Evolutionary conservation across 1,140 invertebrate species (phyloP).

Genomic region (Ericerus pela): DNA sequence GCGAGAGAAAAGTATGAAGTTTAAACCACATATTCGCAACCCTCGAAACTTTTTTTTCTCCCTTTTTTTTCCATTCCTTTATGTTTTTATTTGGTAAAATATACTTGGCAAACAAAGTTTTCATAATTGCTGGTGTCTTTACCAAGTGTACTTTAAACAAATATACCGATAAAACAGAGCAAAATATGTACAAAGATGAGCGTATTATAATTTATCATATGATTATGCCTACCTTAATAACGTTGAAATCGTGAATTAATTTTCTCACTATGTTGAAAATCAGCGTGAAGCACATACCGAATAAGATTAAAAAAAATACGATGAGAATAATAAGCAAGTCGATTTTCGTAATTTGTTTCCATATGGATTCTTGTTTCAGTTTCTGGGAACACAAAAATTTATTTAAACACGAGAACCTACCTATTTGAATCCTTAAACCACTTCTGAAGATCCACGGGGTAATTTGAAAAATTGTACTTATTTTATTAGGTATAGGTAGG

Average conservation of each 20-base stretch:
- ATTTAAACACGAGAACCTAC: too few relatives aligned
- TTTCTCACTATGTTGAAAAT: slow-evolving; percentile 72
- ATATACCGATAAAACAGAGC: neutral
- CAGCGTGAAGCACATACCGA: slow-evolving; percentile 72
- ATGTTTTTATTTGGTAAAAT: neutral
- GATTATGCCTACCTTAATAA: slow-evolving; percentile 51
- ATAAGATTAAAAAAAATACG: slow-evolving; percentile 72
- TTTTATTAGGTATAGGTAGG: too few relatives aligned
- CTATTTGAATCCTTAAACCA: too few relatives aligned
- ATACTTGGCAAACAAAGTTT: too few relatives aligned
- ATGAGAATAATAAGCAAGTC: slow-evolving; percentile 74
- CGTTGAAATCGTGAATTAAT: slow-evolving; percentile 63
- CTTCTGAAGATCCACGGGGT: too few relatives aligned
- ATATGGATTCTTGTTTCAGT: neutral
- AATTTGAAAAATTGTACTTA: too few relatives aligned
- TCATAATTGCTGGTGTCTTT: too few relatives aligned
- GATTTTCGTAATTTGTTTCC: slow-evolving; percentile 9
- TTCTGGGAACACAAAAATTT: neutral
- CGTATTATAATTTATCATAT: neutral
- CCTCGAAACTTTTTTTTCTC: too few relatives aligned
- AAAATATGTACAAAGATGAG: neutral
- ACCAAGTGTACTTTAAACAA: neutral
- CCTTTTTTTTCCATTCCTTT: neutral
- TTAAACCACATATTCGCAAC: too few relatives aligned
- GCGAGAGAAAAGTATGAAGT: too few relatives aligned